Percentiles rank a stretch among this genome's conserved stretches.
Conservation (phyloP, 2,113 vertebrate genomes). For the Perca schrenkii region DNA sequence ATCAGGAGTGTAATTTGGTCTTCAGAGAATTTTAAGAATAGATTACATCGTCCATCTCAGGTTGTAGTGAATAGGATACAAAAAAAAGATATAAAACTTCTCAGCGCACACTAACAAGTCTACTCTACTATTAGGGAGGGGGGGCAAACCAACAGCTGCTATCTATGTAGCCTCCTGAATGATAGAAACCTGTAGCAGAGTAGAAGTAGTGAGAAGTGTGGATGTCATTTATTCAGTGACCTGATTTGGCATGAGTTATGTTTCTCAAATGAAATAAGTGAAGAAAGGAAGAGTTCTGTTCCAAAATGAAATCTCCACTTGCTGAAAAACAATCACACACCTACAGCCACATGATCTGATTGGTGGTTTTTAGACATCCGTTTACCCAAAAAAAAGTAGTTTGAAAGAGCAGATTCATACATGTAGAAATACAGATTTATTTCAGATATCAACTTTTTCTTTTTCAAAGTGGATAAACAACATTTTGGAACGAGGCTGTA, state of each 20-base stretch:
- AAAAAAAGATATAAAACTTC: constrained; percentile 43
- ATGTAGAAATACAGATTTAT: constrained; percentile 20
- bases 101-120: constrained; percentile 55
- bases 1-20: constrained; percentile 64
- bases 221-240: constrained; percentile 52
- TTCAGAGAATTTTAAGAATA: constrained; percentile 61
- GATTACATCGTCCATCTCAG: constrained; percentile 77
- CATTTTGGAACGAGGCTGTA: constrained; percentile 62
- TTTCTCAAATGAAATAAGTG: neutral
- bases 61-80: constrained; percentile 60
- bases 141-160: constrained; percentile 55
- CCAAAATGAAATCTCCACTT: constrained; percentile 50
- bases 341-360: constrained; percentile 1
- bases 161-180: constrained; percentile 56
- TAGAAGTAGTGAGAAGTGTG: constrained; percentile 47
- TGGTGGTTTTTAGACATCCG: constrained; percentile 38
- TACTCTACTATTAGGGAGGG: constrained; percentile 20
- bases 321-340: constrained; percentile 57
- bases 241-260: constrained; percentile 32
- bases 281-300: constrained; percentile 36
- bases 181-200: constrained; percentile 66
- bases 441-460: neutral
- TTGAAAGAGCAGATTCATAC: constrained; percentile 26
- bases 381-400: constrained; percentile 53
- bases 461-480: constrained; percentile 34